Base-by-base conservation (phyloP, 2,797 vertebrate species). In the Macropus fuliginosus region DNA sequence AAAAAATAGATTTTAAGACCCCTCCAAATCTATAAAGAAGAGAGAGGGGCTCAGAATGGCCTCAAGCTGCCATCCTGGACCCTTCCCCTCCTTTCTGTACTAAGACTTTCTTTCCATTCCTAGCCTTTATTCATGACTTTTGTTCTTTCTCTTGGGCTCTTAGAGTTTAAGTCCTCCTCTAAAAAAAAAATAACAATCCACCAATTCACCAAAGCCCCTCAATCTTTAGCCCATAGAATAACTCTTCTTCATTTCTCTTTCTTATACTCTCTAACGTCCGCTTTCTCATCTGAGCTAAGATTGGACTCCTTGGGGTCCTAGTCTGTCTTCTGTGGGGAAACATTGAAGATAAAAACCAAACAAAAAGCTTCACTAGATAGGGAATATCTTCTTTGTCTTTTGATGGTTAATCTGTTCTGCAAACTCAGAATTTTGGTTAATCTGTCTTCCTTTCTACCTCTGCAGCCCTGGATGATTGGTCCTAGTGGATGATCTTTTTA, bases 271-370 rank as follows among this genome's bases (percentile, higher is more conserved):
- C 96, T 95, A 96, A 97, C 95, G 96, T 95, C 94, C 28, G 57
- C 52, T 95, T 74, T 96, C 52, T 91, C 54, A 55, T 91, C 92
- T 90, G 90, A 96, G 93, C 91, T 66, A 92, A 95, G 92, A 90
- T 81, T 40, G 57, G 81, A 66, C 74, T 96, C 91, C 94, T 95
- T n/a, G 16, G 96, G 95, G 96, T 97, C 94, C 90, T 94, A 95
- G 92, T 96, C 93, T 93, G 54, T 91, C 94, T 96, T 97, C 97
- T 94, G 94, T 93, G 92, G 96, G 96, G 96, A 97, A 93, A 94
- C 91, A 95, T 96, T 96, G 94, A 97, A 97, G 97, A 96, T 91
- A 97, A 96, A 91, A 97, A 95, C 93, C 18, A 95, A 96, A 96
- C 90, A 97, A 96, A 95, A 97, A 97, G 90, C 96, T 95, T 96